Evolutionary conservation across 2,113 vertebrate species (phyloP), one percentile per base, ranked within the genome.

Genomic region (Ibidorhyncha struthersii): DNA sequence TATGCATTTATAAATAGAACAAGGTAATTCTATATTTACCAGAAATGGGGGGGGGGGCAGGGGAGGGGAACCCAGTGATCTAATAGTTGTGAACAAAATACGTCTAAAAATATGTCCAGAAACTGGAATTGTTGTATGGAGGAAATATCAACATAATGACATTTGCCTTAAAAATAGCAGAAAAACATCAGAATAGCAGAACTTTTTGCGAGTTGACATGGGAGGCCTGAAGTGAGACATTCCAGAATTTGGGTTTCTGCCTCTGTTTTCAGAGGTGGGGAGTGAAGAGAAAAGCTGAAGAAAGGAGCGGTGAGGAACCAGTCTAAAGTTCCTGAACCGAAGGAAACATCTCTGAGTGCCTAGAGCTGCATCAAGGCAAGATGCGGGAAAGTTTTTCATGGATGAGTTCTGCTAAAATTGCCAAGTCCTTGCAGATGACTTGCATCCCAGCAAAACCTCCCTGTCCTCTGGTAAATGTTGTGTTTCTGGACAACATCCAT

Each of bases 131-230:
- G 47, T 77, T 90, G 18, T 55, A 47, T 23, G 38, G 72, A 83
- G 38, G 38, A 96, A 95, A 95, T 81, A 90, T 74, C 82, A 81
- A 43, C 82, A 71, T 43, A 53, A 90, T 78, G 80, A 58, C n/a
- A 90, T n/a, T 86, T 78, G 34, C 67, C 84, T 96, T 89, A 76
- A 93, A 95, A 95, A 91, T 49, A 84, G 43, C 77, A 59, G 43
- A 25, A 89, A 93, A 84, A 11, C 69, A 41, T 80, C 38, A 41
- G 72, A 90, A 82, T 43, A 92, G 50, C 12, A 53, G 50, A 86
- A 81, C 49, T 67, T 83, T 80, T 83, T 83, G 26, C 38, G 82
- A 91, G 38, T 82, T 74, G 40, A 79, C 19, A 38, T 86, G 49
- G 56, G 90, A 92, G 40, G 34, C 14, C 53, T 72, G 26, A 90